Conservation (phyloP, 1,140 invertebrate genomes). For the Conus ventricosus region DNA sequence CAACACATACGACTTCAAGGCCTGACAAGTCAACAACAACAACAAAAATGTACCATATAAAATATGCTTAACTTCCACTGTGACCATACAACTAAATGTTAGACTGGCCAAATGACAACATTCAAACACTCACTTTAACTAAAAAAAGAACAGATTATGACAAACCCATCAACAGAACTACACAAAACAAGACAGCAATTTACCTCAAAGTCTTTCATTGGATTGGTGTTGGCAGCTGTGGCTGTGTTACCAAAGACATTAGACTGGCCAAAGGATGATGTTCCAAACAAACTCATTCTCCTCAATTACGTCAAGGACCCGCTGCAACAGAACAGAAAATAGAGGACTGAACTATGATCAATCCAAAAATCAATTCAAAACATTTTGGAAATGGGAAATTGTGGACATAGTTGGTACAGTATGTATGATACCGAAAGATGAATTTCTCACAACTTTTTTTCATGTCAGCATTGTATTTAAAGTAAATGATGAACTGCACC, state of each 20-base stretch:
- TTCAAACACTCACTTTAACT: not conserved
- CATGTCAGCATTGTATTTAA: no score
- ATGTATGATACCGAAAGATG: no score
- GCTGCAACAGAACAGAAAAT: not conserved
- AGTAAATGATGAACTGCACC: no score
- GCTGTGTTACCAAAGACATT: slow-evolving; percentile 56
- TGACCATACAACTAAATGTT: no score
- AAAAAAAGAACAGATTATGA: no score
- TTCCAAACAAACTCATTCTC: slow-evolving; percentile 59
- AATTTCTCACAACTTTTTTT: no score
- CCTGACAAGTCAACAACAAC: no score
- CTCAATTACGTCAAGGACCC: not conserved
- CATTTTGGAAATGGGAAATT: no score
- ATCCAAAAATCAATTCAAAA: not conserved
- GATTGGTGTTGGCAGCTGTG: slow-evolving; percentile 78
- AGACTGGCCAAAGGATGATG: slow-evolving; percentile 47
- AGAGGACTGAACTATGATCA: not conserved
- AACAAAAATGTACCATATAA: no score
- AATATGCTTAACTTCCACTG: no score
- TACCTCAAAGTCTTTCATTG: slow-evolving; percentile 88
- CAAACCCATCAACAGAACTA: not conserved
- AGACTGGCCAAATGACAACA: not conserved
- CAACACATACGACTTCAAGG: no score
- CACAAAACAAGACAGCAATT: slow-evolving; percentile 15
- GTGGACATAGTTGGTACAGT: no score